Evolutionary conservation across 1,140 invertebrate species (phyloP), one percentile per base, ranked within the genome.

Genomic region (Sycobia sp.): DNA sequence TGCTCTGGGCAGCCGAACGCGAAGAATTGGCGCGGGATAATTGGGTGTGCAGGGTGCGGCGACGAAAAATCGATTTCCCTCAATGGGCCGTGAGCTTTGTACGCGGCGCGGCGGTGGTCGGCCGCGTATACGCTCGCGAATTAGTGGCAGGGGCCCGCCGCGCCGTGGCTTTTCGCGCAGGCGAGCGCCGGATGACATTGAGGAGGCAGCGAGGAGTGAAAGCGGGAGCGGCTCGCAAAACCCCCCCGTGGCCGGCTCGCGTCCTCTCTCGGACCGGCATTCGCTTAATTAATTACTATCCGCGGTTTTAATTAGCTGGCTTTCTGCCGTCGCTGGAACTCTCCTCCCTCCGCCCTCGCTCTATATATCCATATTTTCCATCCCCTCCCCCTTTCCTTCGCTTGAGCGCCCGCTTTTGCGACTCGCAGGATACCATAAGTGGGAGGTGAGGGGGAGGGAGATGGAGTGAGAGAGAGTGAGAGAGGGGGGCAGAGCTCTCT

Each of bases 221-320:
- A 73, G 65, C 76, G 72, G 75, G 43, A 70, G n/a, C n/a, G n/a
- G n/a, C 71, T 70, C 72, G 68, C 71, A 75, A 71, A 73, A 79
- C 75, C 71, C 76, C 78, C 75, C 71, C 74, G 70, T 67, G 5
- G 43, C 11, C 16, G 32, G 16, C 22, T 5, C 77, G 73, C 77
- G 0, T 8, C 72, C n/a, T n/a, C n/a, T n/a, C n/a, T n/a, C n/a
- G n/a, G n/a, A n/a, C n/a, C n/a, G n/a, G n/a, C n/a, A n/a, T n/a
- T n/a, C 76, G 77, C 78, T 80, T 79, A 80, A 81, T 81, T 81
- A 80, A 81, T 81, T 81, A 81, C 77, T 74, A 80, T 80, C 78
- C 77, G 76, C 73, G 78, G 79, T 81, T 81, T 81, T 80, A 81
- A 81, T 81, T 81, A 81, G 78, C 78, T 68, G 61, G 66, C 66